These are phyloP conservation scores for Rotaria macrura DNA, from an alignment of 2,888 invertebrate species.

Conservation along the genomic window DNA sequence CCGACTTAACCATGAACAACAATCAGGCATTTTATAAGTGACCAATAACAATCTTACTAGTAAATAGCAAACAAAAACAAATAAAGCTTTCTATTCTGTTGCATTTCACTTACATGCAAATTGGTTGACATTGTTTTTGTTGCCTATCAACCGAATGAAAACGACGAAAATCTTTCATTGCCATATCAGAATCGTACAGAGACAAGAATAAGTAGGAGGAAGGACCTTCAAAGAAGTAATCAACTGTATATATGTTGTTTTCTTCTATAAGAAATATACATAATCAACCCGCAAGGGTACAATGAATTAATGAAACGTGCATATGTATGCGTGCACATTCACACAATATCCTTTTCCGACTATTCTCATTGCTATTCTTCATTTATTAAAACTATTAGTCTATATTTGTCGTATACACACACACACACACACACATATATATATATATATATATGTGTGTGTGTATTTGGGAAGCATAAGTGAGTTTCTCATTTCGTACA, in stretches of 20 bases:
- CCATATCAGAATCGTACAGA: background rate
- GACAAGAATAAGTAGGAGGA: background rate
- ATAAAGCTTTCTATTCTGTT: background rate
- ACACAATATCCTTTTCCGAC: background rate
- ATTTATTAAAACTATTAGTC: background rate
- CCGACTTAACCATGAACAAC: background rate
- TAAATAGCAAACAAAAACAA: background rate
- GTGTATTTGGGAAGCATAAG: background rate
- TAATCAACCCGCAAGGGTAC: background rate
- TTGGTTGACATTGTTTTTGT: background rate
- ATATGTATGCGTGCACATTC: background rate
- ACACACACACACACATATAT: too few relatives aligned
- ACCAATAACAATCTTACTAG: background rate
- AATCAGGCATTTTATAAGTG: background rate
- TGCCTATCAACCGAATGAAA: background rate
- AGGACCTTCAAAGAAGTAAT: background rate
- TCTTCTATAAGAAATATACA: background rate
- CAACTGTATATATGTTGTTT: background rate
- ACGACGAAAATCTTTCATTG: background rate
- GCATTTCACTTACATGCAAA: background rate
- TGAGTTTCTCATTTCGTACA: background rate
- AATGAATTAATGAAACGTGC: constrained; percentile 12
- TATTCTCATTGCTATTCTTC: background rate
- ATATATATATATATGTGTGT: too few relatives aligned
- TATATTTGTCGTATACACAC: background rate